Conservation (phyloP, 2,113 vertebrate species). For the Oenanthe melanoleuca region DNA sequence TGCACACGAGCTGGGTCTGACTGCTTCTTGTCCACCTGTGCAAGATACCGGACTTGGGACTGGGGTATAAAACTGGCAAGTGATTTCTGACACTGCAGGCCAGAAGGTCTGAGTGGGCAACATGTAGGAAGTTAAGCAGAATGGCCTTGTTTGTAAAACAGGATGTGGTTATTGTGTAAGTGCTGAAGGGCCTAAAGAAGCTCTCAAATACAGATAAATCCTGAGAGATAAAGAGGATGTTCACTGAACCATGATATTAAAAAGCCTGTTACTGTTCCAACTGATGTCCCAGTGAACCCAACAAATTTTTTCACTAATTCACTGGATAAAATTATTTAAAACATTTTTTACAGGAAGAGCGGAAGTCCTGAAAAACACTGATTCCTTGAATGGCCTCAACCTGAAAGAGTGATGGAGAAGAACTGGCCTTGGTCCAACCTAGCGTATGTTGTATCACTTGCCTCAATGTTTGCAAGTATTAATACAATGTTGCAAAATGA, state of each 20-base stretch:
- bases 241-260: neutral
- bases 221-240: neutral
- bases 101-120: neutral
- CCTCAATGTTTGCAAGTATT: neutral
- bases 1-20: neutral
- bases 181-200: neutral
- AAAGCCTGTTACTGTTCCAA: neutral
- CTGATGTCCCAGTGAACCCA: neutral
- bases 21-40: neutral
- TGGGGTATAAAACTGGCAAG: neutral
- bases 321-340: neutral
- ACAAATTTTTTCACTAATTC: neutral
- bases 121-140: neutral
- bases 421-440: neutral
- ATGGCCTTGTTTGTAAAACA: neutral
- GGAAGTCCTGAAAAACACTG: neutral
- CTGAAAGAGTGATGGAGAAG: rapidly evolving
- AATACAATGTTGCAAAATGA: neutral
- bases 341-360: neutral
- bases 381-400: neutral
- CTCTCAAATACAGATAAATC: conserved; percentile 8
- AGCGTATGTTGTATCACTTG: neutral
- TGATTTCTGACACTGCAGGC: neutral
- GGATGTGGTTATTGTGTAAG: conserved; percentile 46
- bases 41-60: neutral